Evolutionary conservation across 2,113 vertebrate species (phyloP).

Genomic region (Poeciliopsis retropinna): DNA sequence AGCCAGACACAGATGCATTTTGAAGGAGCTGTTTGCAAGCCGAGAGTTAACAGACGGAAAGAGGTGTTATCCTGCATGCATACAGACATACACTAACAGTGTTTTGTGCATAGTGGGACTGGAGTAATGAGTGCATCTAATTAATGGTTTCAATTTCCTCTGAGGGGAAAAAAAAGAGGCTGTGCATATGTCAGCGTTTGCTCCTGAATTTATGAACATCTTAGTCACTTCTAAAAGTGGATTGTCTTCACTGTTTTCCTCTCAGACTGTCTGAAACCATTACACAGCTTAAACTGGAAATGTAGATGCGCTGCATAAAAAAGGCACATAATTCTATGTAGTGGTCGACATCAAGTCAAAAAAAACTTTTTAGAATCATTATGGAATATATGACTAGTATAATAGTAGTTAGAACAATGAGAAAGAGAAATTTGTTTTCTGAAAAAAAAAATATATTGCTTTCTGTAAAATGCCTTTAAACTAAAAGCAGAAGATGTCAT

Average conservation of each 20-base stretch:
- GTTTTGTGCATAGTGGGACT: slow-evolving; percentile 16
- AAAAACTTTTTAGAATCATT: no score
- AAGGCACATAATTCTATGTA: no score
- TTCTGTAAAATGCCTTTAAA: no score
- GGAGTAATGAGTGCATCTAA: slow-evolving; percentile 37
- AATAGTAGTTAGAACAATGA: no score
- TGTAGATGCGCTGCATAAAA: no score
- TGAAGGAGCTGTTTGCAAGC: slow-evolving; percentile 13
- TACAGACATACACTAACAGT: background rate
- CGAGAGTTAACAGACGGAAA: slow-evolving; percentile 6
- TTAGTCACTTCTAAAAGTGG: background rate
- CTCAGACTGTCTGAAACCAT: background rate
- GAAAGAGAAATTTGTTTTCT: no score
- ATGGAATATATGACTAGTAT: no score
- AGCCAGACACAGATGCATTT: slow-evolving; percentile 42
- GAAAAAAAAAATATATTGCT: no score
- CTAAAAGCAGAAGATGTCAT: no score
- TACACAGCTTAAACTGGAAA: no score
- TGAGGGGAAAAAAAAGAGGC: background rate
- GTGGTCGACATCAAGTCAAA: no score
- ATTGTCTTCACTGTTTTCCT: background rate
- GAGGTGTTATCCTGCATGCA: slow-evolving; percentile 20
- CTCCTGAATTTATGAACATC: background rate
- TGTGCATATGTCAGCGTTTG: slow-evolving; percentile 17
- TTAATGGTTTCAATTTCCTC: slow-evolving; percentile 15